Base-by-base conservation (phyloP, 2,888 invertebrate genomes). In the Mamestra brassicae region DNA sequence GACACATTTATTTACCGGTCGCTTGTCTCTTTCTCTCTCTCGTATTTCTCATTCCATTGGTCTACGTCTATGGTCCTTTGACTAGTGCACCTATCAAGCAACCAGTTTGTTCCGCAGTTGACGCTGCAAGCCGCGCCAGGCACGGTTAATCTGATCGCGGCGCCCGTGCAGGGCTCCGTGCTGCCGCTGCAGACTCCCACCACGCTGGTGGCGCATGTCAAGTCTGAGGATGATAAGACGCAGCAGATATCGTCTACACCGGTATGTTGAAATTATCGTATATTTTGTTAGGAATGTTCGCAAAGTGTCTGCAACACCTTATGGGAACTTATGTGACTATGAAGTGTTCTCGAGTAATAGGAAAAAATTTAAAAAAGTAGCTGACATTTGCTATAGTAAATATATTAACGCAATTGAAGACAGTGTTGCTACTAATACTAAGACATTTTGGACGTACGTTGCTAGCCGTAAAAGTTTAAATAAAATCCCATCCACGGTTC, bases 151-250 rank as follows among this genome's bases (percentile, higher is more conserved):
- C 89, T 95, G 63, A 88, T 95, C 26, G 88, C 94, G 4, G 89
- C 92, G 2, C 92, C 94, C 1, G 92, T 93, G 47, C 94, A 93
- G 74, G 90, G 92, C 11, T 89, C 94, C 0, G 92, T 93, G 71
- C 54, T 93, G 74, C 93, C 94, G 2, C 72, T 94, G 66, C 94
- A 89, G 79, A 86, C 91, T 47, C 85, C 84, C 11, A 45, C 90
- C 0, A 79, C 94, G 0, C 83, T 94, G 1, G 85, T 94, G 3
- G 76, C 93, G 0, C 95, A 94, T 69, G 89, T 93, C 79, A 95
- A 95, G 86, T 87, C 74, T 7, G 95, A 95, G 15, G 95, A 95
- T 1, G 95, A 94, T 3, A 95, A 95, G 75, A 36, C 76, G 4
- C 87, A 87, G 70, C 89, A 87, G 78, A 80, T 87, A 78, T 84